Base-by-base conservation (phyloP, 1,140 invertebrate genomes). In the Drosophila burlai region DNA sequence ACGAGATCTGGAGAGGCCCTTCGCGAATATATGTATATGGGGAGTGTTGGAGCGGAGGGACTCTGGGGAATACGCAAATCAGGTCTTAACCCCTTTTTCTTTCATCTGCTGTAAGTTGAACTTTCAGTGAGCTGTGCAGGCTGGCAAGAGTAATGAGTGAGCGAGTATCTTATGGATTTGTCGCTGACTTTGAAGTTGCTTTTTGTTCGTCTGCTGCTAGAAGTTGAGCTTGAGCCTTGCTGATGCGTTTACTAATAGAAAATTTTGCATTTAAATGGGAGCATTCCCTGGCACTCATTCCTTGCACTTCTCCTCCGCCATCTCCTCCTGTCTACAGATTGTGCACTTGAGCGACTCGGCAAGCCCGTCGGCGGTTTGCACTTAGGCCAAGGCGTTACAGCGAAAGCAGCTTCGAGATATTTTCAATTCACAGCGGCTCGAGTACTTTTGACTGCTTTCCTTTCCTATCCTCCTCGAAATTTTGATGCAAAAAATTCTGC, bases 61-160 rank as follows among this genome's bases (percentile, higher is more conserved):
- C 34, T 54, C 61, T n/a, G 49, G 42, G 67, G 50, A 78, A 66
- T 63, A 65, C 67, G 72, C 81, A 87, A 89, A 89, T 87, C 84
- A 81, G 81, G 85, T 89, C 85, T 90, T 87, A 87, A 81, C 85
- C 81, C 78, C 68, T 66, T 83, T 57, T 86, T 57, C 75, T 81
- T 65, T 63, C 80, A 82, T 83, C 72, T 45, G 54, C 65, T 68
- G 84, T 71, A 89, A 87, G 77, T 84, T 84, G 69, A 87, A 90
- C 84, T 87, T 77, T 83, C 42, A 63, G 66, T 68, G 66, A 69
- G 72, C 45, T 57, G 65, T 63, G 81, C 76, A 52, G 38, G 72
- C 81, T 83, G 67, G 40, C 52, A 52, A 60, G 61, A 69, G 59
- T 78, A 69, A 78, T 69, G 75, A 77, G 75, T 38, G 63, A 54